Conservation (phyloP, 2,888 invertebrate species). For the Sussaba pulchella region DNA sequence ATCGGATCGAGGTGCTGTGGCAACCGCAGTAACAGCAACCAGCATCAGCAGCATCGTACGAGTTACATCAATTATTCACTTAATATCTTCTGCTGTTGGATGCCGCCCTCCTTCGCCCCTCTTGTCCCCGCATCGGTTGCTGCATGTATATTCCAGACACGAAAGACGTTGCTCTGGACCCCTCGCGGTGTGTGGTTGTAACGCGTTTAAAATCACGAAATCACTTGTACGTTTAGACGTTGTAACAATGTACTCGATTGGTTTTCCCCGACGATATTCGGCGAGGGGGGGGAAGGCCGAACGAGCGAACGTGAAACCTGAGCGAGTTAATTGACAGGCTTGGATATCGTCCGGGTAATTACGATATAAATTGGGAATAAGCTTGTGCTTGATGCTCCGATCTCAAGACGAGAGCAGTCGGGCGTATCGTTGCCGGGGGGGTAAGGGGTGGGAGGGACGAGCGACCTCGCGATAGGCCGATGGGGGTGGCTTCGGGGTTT, state of each 20-base stretch:
- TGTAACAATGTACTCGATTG: slow-evolving; percentile 53
- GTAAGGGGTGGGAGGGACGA: not conserved
- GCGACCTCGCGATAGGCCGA: slow-evolving; percentile 31
- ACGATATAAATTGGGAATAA: slow-evolving; percentile 68
- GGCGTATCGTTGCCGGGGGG: not conserved
- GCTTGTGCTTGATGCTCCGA: slow-evolving; percentile 40
- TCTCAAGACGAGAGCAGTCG: slow-evolving; percentile 5
- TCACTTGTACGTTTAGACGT: slow-evolving; percentile 60
- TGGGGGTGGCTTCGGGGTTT: slow-evolving; percentile 36
- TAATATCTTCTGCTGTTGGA: slow-evolving; percentile 43
- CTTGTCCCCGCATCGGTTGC: not conserved
- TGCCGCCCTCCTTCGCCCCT: not conserved
- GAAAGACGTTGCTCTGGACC: slow-evolving; percentile 2
- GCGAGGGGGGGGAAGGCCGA: not conserved
- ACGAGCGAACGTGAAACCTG: slow-evolving; percentile 37
- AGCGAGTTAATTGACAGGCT: slow-evolving; percentile 69
- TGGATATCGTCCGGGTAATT: slow-evolving; percentile 69
- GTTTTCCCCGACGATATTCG: slow-evolving; percentile 38
- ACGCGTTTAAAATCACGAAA: slow-evolving; percentile 61
- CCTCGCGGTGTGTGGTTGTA: slow-evolving; percentile 43
- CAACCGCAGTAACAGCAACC: slow-evolving; percentile 13
- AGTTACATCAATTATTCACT: slow-evolving; percentile 62
- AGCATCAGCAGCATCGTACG: slow-evolving; percentile 9
- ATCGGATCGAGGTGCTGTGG: not conserved
- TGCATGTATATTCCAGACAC: not conserved